A percentile compares a stretch with the other conserved stretches of the same genome.
phyloP scores from a whole-genome alignment of 2,797 vertebrate species.

The Pangasius macronema region DNA sequence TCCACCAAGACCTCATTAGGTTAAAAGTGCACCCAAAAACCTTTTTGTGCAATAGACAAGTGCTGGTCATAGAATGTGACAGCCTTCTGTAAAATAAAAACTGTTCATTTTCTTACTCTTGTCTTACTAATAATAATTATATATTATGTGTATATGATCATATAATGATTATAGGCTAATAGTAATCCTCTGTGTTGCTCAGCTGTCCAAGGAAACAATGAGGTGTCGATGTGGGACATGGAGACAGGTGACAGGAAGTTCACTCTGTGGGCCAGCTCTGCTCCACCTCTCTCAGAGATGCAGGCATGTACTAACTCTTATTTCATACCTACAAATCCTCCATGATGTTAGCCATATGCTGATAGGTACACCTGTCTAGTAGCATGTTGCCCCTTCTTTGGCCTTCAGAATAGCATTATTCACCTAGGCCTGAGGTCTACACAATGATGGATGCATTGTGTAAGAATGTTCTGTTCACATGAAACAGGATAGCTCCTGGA shows the following conservation, averaged over 20 bases:
- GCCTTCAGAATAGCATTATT: background rate
- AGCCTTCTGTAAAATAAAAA: background rate
- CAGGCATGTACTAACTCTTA: constrained; percentile 77
- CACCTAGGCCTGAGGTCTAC: background rate
- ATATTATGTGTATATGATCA: no score
- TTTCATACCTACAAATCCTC: background rate
- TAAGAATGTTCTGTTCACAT: background rate
- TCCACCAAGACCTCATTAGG: background rate
- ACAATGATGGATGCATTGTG: background rate
- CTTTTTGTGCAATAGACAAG: background rate
- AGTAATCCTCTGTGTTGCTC: constrained; percentile 36
- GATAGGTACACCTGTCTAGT: background rate
- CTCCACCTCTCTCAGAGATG: constrained; percentile 92
- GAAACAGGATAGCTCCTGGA: background rate
- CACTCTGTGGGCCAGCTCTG: constrained; percentile 94
- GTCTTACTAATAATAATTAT: background rate
- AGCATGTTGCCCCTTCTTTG: background rate
- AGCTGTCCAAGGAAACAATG: constrained; percentile 98
- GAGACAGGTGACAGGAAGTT: constrained; percentile 94
- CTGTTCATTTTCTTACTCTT: background rate
- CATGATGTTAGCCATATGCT: background rate
- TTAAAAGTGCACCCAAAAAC: background rate
- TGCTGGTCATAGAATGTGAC: background rate
- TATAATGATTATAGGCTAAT: background rate
- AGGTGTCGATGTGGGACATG: constrained; percentile 99